These are phyloP conservation scores for Puffinus mauretanicus DNA, from an alignment of 2,113 vertebrate genomes.

Conservation along the genomic window DNA sequence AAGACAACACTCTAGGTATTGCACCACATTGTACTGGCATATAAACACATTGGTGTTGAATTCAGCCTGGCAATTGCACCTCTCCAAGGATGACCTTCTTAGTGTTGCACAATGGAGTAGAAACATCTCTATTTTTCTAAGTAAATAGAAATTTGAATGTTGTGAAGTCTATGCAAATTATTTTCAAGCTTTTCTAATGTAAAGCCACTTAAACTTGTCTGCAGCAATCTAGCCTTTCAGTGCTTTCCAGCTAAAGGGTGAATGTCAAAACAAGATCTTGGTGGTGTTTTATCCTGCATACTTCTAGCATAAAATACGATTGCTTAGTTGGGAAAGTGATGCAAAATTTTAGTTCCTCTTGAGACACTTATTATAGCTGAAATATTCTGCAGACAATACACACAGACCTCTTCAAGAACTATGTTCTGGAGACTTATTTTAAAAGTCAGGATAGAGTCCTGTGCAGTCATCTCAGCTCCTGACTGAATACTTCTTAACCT, in stretches of 20 bases:
- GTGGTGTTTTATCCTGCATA: not conserved
- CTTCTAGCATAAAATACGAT: not conserved
- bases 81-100: not conserved
- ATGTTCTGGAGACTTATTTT: not conserved
- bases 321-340: not conserved
- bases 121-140: not conserved
- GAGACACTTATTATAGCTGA: not conserved
- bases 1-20: not conserved
- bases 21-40: not conserved
- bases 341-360: not conserved
- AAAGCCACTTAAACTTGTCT: not conserved
- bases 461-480: not conserved
- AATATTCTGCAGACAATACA: not conserved
- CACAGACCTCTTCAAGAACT: not conserved
- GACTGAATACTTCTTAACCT: not conserved
- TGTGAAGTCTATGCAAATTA: not conserved
- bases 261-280: not conserved
- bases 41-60: not conserved
- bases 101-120: not conserved
- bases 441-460: not conserved
- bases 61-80: not conserved
- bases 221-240: not conserved
- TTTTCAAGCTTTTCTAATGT: not conserved
- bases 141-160: not conserved
- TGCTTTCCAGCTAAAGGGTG: not conserved